A percentile compares a stretch with the other conserved stretches of the same genome.
Conservation (phyloP, 2,888 invertebrate genomes). For the Drosophila dives region DNA sequence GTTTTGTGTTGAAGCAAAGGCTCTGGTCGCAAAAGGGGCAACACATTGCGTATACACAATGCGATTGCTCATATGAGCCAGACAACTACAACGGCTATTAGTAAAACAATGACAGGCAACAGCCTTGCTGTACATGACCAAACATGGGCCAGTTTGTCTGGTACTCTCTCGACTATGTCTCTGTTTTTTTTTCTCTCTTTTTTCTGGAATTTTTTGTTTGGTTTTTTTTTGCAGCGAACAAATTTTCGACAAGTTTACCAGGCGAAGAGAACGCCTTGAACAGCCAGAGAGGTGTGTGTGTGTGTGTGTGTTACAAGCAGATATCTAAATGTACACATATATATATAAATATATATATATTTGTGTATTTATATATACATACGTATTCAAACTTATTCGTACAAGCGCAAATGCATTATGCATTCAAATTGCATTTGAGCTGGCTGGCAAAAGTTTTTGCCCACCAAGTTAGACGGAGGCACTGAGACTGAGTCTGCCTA, state of each 20-base stretch:
- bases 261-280: slow-evolving; percentile 55
- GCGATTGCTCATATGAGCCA: slow-evolving; percentile 50
- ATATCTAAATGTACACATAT: slow-evolving; percentile 25
- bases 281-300: slow-evolving; percentile 48
- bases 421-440: slow-evolving; percentile 60
- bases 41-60: slow-evolving; percentile 63
- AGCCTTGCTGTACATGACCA: slow-evolving; percentile 74
- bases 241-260: slow-evolving; percentile 76
- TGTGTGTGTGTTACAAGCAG: slow-evolving; percentile 25
- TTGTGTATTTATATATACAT: slow-evolving; percentile 12
- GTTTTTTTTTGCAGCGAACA: slow-evolving; percentile 52
- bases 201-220: slow-evolving; percentile 13
- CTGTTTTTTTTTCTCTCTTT: slow-evolving; percentile 2
- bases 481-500: slow-evolving; percentile 42
- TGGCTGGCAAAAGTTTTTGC: slow-evolving; percentile 55
- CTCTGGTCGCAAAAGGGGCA: slow-evolving; percentile 2
- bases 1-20: neutral
- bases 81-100: slow-evolving; percentile 75
- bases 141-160: slow-evolving; percentile 71
- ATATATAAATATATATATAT: slow-evolving; percentile 7
- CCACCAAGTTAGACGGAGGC: slow-evolving; percentile 10
- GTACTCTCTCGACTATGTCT: slow-evolving; percentile 36
- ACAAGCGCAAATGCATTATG: slow-evolving; percentile 48
- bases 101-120: slow-evolving; percentile 76
- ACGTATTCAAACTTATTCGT: slow-evolving; percentile 16